phyloP scores from a whole-genome alignment of 2,797 vertebrate genomes.

The Tamandua tetradactyla region DNA sequence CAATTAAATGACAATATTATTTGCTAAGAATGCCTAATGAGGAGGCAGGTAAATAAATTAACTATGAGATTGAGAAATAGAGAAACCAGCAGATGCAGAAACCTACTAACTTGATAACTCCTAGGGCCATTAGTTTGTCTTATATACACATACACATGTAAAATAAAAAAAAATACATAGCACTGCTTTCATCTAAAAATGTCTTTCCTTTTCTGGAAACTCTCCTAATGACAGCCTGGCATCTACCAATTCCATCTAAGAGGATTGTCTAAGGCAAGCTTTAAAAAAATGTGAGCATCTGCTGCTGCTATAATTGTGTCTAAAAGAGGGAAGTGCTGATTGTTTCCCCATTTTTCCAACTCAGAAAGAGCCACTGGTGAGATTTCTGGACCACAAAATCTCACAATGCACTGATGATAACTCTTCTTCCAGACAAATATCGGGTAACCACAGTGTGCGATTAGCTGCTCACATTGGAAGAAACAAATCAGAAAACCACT shows the following conservation, averaged over 20 bases:
- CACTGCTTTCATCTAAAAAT: slow-evolving; percentile 46
- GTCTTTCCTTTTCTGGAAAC: slow-evolving; percentile 14
- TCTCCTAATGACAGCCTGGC: slow-evolving; percentile 9
- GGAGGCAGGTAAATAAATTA: slow-evolving; percentile 63
- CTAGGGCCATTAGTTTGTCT: slow-evolving; percentile 44
- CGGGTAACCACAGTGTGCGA: slow-evolving; percentile 68
- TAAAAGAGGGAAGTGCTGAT: slow-evolving; percentile 63
- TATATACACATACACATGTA: slow-evolving; percentile 5
- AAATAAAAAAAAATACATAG: slow-evolving; percentile 56
- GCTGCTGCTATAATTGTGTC: slow-evolving; percentile 66
- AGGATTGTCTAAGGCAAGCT: neutral
- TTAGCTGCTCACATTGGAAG: slow-evolving; percentile 73
- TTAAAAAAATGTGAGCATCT: slow-evolving; percentile 52
- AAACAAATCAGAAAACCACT: slow-evolving; percentile 82
- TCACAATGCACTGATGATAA: slow-evolving; percentile 70
- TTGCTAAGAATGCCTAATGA: slow-evolving; percentile 50
- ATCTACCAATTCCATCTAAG: neutral
- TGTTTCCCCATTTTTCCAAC: slow-evolving; percentile 65
- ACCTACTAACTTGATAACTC: slow-evolving; percentile 64
- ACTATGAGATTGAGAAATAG: slow-evolving; percentile 44
- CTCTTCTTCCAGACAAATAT: slow-evolving; percentile 75
- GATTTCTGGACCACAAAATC: slow-evolving; percentile 58
- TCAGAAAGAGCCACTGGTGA: slow-evolving; percentile 70
- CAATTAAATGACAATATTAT: slow-evolving; percentile 56
- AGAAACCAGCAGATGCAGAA: slow-evolving; percentile 58